Conservation (phyloP, 2,888 invertebrate species). For the Pterostichus niger region DNA sequence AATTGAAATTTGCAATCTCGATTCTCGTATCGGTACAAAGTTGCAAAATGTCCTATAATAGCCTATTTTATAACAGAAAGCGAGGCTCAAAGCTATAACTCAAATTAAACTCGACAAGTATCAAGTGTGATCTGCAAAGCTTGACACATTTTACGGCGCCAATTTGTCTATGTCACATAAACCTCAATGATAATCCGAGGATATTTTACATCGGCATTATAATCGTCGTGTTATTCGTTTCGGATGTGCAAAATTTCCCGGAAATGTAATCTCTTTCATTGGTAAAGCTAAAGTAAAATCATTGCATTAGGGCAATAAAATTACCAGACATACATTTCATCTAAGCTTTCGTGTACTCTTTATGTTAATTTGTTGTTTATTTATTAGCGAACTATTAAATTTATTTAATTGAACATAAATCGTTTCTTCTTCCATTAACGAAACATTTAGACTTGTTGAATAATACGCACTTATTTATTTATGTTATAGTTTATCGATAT, state of each 20-base stretch:
- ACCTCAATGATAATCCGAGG: slow-evolving; percentile 51
- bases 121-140: slow-evolving; percentile 49
- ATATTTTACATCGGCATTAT: slow-evolving; percentile 50
- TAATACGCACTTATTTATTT: too few relatives aligned
- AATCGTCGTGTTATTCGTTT: slow-evolving; percentile 2
- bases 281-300: slow-evolving; percentile 18
- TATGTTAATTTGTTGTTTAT: slow-evolving; percentile 48
- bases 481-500: too few relatives aligned
- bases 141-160: slow-evolving; percentile 50
- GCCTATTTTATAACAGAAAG: slow-evolving; percentile 59
- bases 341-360: slow-evolving; percentile 54
- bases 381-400: slow-evolving; percentile 30
- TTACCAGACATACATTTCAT: slow-evolving; percentile 43
- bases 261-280: slow-evolving; percentile 35
- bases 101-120: slow-evolving; percentile 50
- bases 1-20: too few relatives aligned
- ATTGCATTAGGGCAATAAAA: slow-evolving; percentile 34
- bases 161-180: slow-evolving; percentile 61
- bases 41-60: slow-evolving; percentile 31
- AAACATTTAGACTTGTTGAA: too few relatives aligned
- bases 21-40: neutral
- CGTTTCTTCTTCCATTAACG: neutral
- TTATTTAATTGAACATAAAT: slow-evolving; percentile 47
- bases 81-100: slow-evolving; percentile 39
- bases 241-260: slow-evolving; percentile 45